Percentiles rank a stretch among this genome's conserved stretches.
phyloP scores from a whole-genome alignment of 1,140 invertebrate genomes.

The Cardiocondyla obscurior region DNA sequence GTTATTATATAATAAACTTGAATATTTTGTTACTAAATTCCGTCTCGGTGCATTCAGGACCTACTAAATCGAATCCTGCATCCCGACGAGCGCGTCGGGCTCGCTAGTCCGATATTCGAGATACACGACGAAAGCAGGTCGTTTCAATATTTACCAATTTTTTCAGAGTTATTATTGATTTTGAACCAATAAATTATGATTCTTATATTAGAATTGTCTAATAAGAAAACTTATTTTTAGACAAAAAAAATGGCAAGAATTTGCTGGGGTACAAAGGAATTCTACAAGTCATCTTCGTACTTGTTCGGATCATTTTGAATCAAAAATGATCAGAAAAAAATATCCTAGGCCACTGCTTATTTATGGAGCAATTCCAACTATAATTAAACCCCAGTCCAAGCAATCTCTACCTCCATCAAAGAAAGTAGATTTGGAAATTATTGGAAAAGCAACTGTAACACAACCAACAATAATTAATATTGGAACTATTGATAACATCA shows the following conservation, averaged over 20 bases:
- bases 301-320: background rate
- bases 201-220: background rate
- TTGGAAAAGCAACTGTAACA: background rate
- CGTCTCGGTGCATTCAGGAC: no score
- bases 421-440: background rate
- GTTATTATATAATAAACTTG: no score
- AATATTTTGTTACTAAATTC: no score
- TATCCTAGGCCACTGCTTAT: background rate
- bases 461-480: no score
- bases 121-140: no score
- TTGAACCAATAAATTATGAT: background rate
- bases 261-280: background rate
- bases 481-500: no score
- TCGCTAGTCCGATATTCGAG: no score
- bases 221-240: background rate
- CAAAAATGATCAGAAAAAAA: background rate
- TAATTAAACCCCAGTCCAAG: background rate
- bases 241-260: background rate
- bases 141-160: no score
- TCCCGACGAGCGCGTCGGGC: no score
- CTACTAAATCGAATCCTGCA: no score
- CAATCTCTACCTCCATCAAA: background rate
- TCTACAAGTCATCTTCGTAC: background rate
- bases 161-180: background rate
- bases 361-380: background rate